Evolutionary conservation across 37 sponge, comb jelly and placozoan genomes (phyloP), one percentile per base, ranked within the genome.

Genomic region (Dysidea cf. avara): DNA sequence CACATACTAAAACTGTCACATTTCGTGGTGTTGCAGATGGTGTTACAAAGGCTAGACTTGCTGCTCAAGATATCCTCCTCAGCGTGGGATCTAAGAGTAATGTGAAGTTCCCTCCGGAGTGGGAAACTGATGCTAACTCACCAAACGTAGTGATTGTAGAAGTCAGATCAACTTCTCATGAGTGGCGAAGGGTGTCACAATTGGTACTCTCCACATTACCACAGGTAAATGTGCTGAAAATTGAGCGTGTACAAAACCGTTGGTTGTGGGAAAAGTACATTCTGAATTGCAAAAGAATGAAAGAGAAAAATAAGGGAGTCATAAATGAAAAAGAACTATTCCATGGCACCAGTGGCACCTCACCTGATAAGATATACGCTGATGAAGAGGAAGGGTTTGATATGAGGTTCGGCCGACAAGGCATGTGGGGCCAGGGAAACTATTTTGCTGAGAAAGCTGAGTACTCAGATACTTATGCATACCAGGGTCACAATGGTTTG

Each of bases 361-460:
- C 35, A 0, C 87, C 87, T 2, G 35, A 30, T 14, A 5, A 20
- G 17, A 74, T 86, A 17, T 86, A 86, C 53, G n/a, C n/a, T n/a
- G 61, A 67, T 26, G 61, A 69, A 2, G 81, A 73, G 35, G 66
- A 80, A 53, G 72, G 72, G 1, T 80, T 80, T 83, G 84, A 83
- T 50, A 66, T 73, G 69, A 76, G 84, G 14, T 73, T 66, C 54
- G 17, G 53, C 22, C 5, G 28, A 4, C 20, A 18, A 5, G 84
- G 84, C 14, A 40, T 67, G 48, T 83, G 84, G 84, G 84, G 84
- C 1, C 26, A 20, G 13, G 84, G 69, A 21, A 75, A 64, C 71
- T 83, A 83, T 69, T 83, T 83, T 68, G 84, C 84, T 22, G 69
- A 66, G 7, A 52, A 83, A 17, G 84, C 84, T 17, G 66, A 59